Percentiles rank a stretch among this genome's conserved stretches.
Conservation (phyloP, 2,113 vertebrate genomes). For the Nerophis ophidion region DNA sequence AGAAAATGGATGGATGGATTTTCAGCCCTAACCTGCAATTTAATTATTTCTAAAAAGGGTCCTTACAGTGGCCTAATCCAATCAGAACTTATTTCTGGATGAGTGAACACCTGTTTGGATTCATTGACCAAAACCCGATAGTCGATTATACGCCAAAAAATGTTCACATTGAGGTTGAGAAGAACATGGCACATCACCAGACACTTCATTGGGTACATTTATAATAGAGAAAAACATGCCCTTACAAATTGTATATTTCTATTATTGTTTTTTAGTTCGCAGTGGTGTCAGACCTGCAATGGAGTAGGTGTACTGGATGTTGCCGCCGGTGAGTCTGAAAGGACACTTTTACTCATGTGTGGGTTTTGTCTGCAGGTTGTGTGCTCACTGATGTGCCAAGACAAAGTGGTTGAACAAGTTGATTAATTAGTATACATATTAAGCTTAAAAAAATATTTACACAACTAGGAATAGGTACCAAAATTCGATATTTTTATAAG, state of each 20-base stretch:
- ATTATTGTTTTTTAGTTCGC: too few relatives aligned
- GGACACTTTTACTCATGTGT: neutral
- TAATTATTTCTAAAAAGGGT: conserved; percentile 32
- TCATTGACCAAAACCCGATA: neutral
- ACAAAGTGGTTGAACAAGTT: conserved; percentile 10
- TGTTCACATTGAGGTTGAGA: too few relatives aligned
- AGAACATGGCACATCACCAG: too few relatives aligned
- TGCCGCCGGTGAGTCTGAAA: neutral
- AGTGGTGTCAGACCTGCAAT: too few relatives aligned
- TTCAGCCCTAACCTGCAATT: conserved; percentile 36
- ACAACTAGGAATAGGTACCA: too few relatives aligned
- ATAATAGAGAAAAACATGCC: too few relatives aligned
- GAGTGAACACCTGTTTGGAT: conserved; percentile 30
- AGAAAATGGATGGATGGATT: too few relatives aligned
- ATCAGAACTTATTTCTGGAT: conserved; percentile 60
- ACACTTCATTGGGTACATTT: too few relatives aligned
- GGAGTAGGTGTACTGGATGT: neutral
- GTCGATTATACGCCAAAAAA: too few relatives aligned
- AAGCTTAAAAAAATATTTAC: neutral
- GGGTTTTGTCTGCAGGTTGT: neutral
- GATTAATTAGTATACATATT: conserved; percentile 10
- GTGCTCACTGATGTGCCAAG: conserved; percentile 2
- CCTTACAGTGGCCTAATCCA: conserved; percentile 46
- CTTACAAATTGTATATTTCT: too few relatives aligned
- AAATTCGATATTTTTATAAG: too few relatives aligned